These are phyloP conservation scores for Otocyon megalotis DNA, from an alignment of 2,113 vertebrate species.

Conservation along the genomic window DNA sequence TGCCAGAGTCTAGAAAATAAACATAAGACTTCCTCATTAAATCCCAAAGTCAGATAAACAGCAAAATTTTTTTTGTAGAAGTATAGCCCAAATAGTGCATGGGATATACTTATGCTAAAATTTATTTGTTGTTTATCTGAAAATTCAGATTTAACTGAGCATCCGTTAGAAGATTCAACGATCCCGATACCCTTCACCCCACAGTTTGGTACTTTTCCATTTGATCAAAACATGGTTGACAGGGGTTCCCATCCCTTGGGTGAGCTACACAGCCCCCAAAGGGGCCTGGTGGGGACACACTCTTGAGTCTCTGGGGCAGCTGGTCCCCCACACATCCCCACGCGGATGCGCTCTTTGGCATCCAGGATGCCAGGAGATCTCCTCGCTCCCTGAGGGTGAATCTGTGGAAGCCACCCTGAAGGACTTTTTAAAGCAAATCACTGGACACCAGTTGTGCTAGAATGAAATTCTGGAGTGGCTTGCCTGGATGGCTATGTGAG, in stretches of 20 bases:
- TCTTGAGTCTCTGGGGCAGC: not conserved
- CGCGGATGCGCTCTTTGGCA: not conserved
- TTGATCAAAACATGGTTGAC: not conserved
- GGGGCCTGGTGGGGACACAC: too few species aligned
- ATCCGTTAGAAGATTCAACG: not conserved
- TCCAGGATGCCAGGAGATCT: not conserved
- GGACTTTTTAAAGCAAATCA: not conserved
- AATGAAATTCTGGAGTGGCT: not conserved
- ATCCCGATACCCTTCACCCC: fast-evolving
- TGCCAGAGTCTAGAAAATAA: not conserved
- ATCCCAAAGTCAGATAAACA: not conserved
- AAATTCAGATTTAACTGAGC: not conserved
- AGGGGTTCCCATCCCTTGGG: not conserved
- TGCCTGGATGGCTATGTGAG: not conserved
- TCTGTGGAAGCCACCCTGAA: not conserved
- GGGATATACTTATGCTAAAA: not conserved
- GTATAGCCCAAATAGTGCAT: not conserved
- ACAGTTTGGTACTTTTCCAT: not conserved
- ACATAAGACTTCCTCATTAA: not conserved
- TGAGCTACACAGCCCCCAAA: not conserved
- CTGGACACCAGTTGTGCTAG: not conserved
- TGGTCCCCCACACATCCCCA: not conserved
- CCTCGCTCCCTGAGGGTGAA: not conserved
- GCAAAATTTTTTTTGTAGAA: not conserved
- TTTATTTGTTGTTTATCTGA: not conserved